A percentile compares a stretch with the other conserved stretches of the same genome.
These are phyloP conservation scores for Kradibia gibbosae DNA, from an alignment of 1,140 invertebrate species.

Conservation along the genomic window DNA sequence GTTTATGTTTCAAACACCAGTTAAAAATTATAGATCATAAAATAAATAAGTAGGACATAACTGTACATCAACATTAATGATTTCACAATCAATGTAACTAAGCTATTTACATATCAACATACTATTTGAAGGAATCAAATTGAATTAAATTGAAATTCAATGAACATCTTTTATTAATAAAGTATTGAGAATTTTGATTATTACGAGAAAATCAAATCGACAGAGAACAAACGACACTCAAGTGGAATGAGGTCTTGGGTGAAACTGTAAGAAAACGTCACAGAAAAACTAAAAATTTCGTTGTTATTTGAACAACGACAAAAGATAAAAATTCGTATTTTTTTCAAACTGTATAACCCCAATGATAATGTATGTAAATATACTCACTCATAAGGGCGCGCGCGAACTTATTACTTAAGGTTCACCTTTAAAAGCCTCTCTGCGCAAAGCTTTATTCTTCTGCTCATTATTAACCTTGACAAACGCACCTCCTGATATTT, in stretches of 20 bases:
- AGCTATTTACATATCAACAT: constrained; percentile 15
- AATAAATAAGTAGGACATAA: constrained; percentile 49
- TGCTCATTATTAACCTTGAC: not conserved
- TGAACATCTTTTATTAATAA: not conserved
- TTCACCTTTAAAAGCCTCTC: constrained; percentile 23
- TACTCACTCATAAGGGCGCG: not conserved
- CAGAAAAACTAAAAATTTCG: not conserved
- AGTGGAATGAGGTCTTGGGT: not conserved
- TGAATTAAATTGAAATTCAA: not conserved
- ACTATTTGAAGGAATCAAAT: not conserved
- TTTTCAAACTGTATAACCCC: constrained; percentile 40
- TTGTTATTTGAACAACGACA: constrained; percentile 12
- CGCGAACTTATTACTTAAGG: not conserved
- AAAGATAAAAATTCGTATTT: constrained; percentile 26
- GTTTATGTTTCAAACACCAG: not conserved
- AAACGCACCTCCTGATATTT: not conserved
- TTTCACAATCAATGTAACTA: constrained; percentile 19
- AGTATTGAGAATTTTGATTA: not conserved
- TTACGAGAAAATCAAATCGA: not conserved
- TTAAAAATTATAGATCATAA: constrained; percentile 40
- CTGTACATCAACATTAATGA: constrained; percentile 42
- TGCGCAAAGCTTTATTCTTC: not conserved
- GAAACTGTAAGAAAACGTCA: not conserved
- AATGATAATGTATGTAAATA: constrained; percentile 21
- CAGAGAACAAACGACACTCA: not conserved